Evolutionary conservation across 2,113 vertebrate species (phyloP), one percentile per base, ranked within the genome.

Genomic region (Cettia cetti): DNA sequence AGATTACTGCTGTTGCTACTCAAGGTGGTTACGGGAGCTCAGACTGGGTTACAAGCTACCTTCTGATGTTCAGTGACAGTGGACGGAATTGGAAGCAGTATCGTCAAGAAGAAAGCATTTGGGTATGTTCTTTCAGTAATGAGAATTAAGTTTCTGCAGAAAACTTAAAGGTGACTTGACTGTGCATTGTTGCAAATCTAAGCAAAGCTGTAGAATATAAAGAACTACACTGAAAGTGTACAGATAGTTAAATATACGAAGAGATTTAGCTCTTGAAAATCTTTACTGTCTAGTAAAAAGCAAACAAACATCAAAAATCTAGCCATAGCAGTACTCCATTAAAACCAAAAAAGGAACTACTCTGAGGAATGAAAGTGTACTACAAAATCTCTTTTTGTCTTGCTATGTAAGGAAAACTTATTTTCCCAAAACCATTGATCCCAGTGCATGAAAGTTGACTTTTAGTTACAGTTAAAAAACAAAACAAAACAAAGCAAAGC

Each of bases 11-110:
- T 13, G 97, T 99, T 35, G 98, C 99, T 91, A 99, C 99, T 18
- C 99, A 99, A 96, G 99, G 99, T 35, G 98, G 99, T 30, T 99
- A 99, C 1, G 99, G 99, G 77, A 99, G 99, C 92, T 99, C 99
- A 6, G 98, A 99, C 24, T 99, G 99, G 99, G 98, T 99, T 82
- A 99, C 98, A 42, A 98, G 97, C 80, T 99, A 99, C 91, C 96
- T 98, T 90, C 94, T 99, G 92, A 98, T 99, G 98, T 99, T 99
- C 96, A 99, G 99, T 18, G 99, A 99, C 71, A 98, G 98, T 2
- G 99, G 99, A 61, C 97, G 97, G 94, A 99, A 99, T 97, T 99
- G 99, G 99, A 99, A 98, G 66, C 99, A 99, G 15, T 98, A 99
- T 91, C 97, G 98, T 14, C 99, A 99, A 90, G 99, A 99, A 68